Evolutionary conservation across 2,113 vertebrate genomes (phyloP).

Genomic region (Turnix velox): DNA sequence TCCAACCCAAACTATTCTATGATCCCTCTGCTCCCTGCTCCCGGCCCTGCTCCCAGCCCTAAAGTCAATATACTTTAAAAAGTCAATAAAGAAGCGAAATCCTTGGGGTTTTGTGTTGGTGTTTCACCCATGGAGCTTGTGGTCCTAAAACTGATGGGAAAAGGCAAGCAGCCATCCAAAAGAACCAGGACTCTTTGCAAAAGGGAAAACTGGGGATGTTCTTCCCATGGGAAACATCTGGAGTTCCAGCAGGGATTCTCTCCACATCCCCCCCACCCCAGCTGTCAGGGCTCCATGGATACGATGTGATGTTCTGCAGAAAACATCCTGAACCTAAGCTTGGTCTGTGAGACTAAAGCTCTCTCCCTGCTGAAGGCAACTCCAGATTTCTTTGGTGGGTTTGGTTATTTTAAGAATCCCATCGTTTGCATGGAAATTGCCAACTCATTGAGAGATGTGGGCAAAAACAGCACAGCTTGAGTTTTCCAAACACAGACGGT

Average conservation of each 20-base stretch:
- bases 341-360: neutral
- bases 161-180: neutral
- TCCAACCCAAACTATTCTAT: no score
- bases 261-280: no score
- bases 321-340: neutral
- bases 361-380: neutral
- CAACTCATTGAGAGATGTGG: neutral
- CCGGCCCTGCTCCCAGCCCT: neutral
- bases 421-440: conserved; percentile 47
- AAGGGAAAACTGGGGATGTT: neutral
- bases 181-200: fast-evolving
- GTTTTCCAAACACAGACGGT: neutral
- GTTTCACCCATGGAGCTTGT: neutral
- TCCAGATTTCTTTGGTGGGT: neutral
- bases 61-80: neutral
- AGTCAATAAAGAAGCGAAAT: neutral
- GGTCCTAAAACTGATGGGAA: neutral
- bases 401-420: conserved; percentile 40
- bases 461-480: conserved; percentile 27
- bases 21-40: neutral
- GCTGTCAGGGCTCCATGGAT: neutral
- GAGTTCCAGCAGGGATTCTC: fast-evolving
- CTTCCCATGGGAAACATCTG: fast-evolving
- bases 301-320: neutral
- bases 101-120: neutral